phyloP scores from a whole-genome alignment of 1,140 invertebrate genomes.

The Carposina sasakii region DNA sequence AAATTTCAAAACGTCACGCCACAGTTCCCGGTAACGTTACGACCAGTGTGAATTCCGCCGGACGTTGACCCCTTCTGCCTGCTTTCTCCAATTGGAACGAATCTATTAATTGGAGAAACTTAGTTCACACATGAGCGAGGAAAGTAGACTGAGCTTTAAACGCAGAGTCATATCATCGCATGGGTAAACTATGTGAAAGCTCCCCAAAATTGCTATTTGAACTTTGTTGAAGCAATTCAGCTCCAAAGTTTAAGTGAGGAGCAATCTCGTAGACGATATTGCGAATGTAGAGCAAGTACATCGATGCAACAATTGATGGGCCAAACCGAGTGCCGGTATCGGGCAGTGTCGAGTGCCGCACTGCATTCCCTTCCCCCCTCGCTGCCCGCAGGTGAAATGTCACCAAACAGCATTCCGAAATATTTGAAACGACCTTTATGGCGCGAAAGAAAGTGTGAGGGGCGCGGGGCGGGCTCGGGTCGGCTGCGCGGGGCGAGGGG shows the following conservation, averaged over 20 bases:
- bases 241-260: too few species aligned
- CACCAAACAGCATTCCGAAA: slow-evolving; percentile 69
- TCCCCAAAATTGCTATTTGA: too few species aligned
- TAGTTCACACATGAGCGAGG: slow-evolving; percentile 67
- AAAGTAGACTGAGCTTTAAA: slow-evolving; percentile 59
- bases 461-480: slow-evolving; percentile 15
- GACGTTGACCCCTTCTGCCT: slow-evolving; percentile 60
- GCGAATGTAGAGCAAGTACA: too few species aligned
- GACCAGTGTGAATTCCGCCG: slow-evolving; percentile 58
- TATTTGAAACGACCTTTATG: slow-evolving; percentile 72
- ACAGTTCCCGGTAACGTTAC: too few species aligned
- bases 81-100: slow-evolving; percentile 70
- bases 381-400: slow-evolving; percentile 63
- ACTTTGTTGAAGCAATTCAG: too few species aligned
- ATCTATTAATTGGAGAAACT: slow-evolving; percentile 72
- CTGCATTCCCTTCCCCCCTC: slow-evolving; percentile 44
- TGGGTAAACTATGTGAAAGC: too few species aligned
- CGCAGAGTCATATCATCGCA: too few species aligned
- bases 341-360: background rate
- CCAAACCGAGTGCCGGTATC: slow-evolving; percentile 38
- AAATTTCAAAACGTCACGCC: slow-evolving; percentile 66
- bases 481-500: slow-evolving; percentile 46
- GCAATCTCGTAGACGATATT: too few species aligned
- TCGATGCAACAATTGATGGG: slow-evolving; percentile 23
- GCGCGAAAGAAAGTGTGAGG: slow-evolving; percentile 69